phyloP scores from a whole-genome alignment of 2,888 invertebrate species.

The Heterodera filipjevi region DNA sequence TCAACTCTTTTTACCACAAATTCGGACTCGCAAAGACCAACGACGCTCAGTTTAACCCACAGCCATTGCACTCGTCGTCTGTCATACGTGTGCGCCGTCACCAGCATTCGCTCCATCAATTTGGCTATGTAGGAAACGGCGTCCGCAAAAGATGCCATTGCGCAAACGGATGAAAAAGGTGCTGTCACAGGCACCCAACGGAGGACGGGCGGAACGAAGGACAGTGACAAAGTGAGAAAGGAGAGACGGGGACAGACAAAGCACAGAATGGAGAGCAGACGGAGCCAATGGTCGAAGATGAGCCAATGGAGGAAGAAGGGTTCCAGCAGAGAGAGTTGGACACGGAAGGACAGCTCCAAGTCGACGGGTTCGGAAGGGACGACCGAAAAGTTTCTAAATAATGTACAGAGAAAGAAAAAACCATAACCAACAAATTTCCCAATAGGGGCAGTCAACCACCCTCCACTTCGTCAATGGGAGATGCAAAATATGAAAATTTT shows the following conservation, averaged over 20 bases:
- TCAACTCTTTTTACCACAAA: background rate
- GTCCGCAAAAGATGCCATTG: background rate
- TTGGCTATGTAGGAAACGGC: background rate
- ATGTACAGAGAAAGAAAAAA: background rate
- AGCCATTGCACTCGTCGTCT: background rate
- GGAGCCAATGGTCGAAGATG: background rate
- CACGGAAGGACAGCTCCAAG: background rate
- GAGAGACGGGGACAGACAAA: background rate
- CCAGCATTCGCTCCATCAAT: background rate
- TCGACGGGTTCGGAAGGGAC: background rate
- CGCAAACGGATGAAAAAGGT: background rate
- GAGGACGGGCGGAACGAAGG: background rate
- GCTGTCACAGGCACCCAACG: background rate
- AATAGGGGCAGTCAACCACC: too few species aligned
- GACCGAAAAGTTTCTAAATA: background rate
- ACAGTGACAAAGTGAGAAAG: background rate
- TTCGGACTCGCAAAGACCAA: background rate
- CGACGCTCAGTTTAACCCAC: background rate
- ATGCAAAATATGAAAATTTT: too few species aligned
- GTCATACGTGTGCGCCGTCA: background rate
- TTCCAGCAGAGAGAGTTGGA: background rate
- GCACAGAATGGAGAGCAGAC: background rate
- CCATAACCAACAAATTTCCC: too few species aligned
- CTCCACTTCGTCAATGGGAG: too few species aligned
- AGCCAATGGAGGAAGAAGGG: slow-evolving; percentile 7